These are phyloP conservation scores for Rattus norvegicus DNA, from an alignment of 2,113 vertebrate species.

Conservation along the genomic window DNA sequence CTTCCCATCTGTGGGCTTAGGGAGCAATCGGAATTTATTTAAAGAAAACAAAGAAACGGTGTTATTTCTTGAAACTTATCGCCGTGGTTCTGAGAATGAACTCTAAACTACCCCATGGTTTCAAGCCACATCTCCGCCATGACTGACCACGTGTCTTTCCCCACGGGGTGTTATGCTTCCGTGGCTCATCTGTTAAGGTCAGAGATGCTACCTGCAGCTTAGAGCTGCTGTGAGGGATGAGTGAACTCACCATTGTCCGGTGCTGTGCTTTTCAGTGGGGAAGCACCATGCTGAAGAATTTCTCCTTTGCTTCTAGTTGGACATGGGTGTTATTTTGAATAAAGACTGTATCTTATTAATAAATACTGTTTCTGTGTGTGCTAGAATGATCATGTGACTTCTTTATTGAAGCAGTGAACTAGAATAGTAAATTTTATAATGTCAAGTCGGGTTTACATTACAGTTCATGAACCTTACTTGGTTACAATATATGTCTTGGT, in stretches of 20 bases:
- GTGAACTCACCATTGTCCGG: neutral
- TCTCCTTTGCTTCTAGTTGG: neutral
- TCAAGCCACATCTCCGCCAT: neutral
- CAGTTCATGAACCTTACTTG: neutral
- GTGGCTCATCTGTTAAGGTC: neutral
- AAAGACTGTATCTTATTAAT: neutral
- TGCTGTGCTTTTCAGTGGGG: neutral
- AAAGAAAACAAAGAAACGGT: constrained; percentile 26
- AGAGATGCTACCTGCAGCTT: neutral
- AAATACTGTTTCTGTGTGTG: neutral
- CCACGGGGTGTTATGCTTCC: neutral
- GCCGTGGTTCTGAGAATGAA: neutral
- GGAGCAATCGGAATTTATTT: constrained; percentile 49
- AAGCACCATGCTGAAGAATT: neutral
- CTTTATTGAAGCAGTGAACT: constrained; percentile 5
- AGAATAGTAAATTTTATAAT: constrained; percentile 38
- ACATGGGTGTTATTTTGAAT: constrained; percentile 20
- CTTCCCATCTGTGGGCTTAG: neutral
- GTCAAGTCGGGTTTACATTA: constrained; percentile 10
- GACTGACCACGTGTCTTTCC: neutral
- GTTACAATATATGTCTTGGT: neutral
- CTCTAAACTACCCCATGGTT: neutral
- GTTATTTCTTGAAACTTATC: constrained; percentile 34
- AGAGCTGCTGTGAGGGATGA: neutral
- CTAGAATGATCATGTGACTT: neutral